Conservation (phyloP, 2,888 invertebrate species). For the Chloroclystis v-ata region DNA sequence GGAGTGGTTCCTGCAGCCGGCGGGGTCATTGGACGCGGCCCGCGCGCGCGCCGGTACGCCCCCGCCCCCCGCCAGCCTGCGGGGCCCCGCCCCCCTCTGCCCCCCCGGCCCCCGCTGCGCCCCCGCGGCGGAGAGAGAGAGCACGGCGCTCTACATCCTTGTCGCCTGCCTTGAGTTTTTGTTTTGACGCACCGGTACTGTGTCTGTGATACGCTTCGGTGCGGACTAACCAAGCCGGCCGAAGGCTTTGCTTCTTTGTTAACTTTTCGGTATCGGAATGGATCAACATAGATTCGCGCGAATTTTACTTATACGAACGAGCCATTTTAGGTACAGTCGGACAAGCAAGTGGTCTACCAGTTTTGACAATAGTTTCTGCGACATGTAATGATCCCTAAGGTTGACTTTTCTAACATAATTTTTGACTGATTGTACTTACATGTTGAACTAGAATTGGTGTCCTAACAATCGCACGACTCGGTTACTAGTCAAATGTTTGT, state of each 20-base stretch:
- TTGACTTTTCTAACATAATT: too few species aligned
- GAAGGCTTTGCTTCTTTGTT: constrained; percentile 41
- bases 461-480: too few species aligned
- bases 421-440: too few species aligned
- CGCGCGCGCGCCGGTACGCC: constrained; percentile 67
- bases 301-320: too few species aligned
- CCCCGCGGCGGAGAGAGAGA: constrained; percentile 53
- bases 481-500: too few species aligned
- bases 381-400: too few species aligned
- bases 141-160: constrained; percentile 73
- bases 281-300: too few species aligned
- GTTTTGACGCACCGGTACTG: constrained; percentile 74
- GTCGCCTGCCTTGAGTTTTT: constrained; percentile 78
- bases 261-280: too few species aligned
- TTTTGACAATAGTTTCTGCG: too few species aligned
- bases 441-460: too few species aligned
- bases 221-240: constrained; percentile 55
- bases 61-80: constrained; percentile 32
- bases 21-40: constrained; percentile 72
- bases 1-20: constrained; percentile 95
- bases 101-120: constrained; percentile 35
- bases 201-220: constrained; percentile 66
- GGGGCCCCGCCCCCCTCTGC: constrained; percentile 25
- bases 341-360: too few species aligned
- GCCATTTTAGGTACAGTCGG: too few species aligned